Conservation (phyloP, 2,113 vertebrate genomes). For the Platysternon megacephalum region DNA sequence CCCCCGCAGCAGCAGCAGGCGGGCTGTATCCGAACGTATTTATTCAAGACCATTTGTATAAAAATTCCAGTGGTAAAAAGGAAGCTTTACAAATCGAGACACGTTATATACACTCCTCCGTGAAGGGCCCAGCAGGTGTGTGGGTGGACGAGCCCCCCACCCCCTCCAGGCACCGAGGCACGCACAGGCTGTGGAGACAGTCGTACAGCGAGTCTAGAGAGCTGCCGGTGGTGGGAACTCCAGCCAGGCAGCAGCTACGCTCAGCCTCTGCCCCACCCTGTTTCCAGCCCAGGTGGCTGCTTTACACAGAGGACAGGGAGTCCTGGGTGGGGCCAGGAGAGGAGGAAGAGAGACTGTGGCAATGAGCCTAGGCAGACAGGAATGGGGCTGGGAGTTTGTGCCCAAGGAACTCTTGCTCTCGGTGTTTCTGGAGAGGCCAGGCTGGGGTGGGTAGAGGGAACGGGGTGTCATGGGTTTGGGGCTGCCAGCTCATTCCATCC, state of each 20-base stretch:
- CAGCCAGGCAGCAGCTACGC: not conserved
- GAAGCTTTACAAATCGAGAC: constrained; percentile 48
- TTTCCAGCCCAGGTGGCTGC: not conserved
- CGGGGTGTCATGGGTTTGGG: too few relatives aligned
- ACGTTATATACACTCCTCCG: not conserved
- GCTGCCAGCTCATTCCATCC: not conserved
- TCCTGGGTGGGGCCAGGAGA: not conserved
- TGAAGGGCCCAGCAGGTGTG: not conserved
- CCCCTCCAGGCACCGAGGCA: not conserved
- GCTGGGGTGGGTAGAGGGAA: not conserved
- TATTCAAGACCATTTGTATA: constrained; percentile 51
- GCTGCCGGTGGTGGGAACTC: not conserved
- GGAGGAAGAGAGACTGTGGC: not conserved
- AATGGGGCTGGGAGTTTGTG: not conserved
- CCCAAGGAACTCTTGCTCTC: too few relatives aligned
- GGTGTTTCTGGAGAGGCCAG: too few relatives aligned
- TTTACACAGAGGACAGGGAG: not conserved
- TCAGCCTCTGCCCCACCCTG: not conserved
- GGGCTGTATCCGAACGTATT: not conserved
- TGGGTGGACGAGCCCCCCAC: not conserved
- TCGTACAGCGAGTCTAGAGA: not conserved
- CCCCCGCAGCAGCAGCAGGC: not conserved
- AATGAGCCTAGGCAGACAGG: not conserved
- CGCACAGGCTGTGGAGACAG: not conserved
- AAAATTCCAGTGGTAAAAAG: constrained; percentile 18